phyloP scores from a whole-genome alignment of 2,113 vertebrate genomes.

The Scophthalmus maximus region DNA sequence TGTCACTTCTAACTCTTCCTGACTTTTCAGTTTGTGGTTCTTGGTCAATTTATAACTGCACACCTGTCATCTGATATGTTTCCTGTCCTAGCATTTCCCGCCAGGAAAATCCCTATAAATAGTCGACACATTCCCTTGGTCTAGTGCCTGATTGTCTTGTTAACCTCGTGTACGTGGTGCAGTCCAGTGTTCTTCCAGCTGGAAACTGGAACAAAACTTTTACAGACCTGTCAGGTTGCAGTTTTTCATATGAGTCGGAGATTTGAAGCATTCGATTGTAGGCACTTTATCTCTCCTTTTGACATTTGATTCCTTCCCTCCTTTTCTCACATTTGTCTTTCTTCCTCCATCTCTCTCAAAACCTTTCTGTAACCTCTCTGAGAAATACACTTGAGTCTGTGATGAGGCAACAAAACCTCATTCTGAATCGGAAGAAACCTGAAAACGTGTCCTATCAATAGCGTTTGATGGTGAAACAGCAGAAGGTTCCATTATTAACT shows the following conservation, averaged over 20 bases:
- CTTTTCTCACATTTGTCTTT: neutral
- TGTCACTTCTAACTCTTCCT: too few relatives aligned
- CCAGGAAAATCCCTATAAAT: too few relatives aligned
- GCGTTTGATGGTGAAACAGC: neutral
- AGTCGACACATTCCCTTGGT: too few relatives aligned
- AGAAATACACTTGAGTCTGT: neutral
- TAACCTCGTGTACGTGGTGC: constrained; percentile 46
- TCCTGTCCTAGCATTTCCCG: too few relatives aligned
- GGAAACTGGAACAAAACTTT: too few relatives aligned
- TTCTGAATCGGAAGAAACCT: neutral
- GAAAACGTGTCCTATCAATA: neutral
- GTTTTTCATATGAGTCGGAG: too few relatives aligned
- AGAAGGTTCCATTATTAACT: neutral
- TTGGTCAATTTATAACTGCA: too few relatives aligned
- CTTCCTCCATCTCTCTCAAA: neutral
- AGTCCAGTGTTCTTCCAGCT: too few relatives aligned
- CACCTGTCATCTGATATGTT: too few relatives aligned
- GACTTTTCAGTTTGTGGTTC: too few relatives aligned
- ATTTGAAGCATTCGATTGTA: constrained; percentile 9
- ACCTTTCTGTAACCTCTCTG: neutral
- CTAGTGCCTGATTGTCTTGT: constrained; percentile 15
- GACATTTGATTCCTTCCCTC: constrained; percentile 6
- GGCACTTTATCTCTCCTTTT: constrained; percentile 6
- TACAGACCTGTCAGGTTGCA: constrained; percentile 8
- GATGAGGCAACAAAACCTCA: neutral